Base-by-base conservation (phyloP, 2,113 vertebrate genomes). In the Podocnemis expansa region DNA sequence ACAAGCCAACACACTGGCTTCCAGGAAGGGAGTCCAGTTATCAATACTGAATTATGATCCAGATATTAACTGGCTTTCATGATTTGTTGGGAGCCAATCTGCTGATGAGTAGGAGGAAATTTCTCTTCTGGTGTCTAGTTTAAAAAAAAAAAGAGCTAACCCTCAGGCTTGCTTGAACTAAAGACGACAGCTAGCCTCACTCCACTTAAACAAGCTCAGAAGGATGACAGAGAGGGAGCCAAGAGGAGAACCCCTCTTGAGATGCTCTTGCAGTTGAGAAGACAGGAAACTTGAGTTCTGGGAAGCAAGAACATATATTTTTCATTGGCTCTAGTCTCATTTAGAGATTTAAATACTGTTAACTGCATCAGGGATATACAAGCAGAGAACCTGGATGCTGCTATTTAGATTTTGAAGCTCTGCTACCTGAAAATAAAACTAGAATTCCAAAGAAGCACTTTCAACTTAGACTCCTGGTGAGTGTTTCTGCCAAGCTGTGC, bases 401-500 rank as follows among this genome's bases (percentile, higher is more conserved):
- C 45, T 60, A 80, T 10, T 38, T 93, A 70, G 63, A 22, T 91
- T 92, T 87, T 85, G n/a, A 34, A 93, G 13, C 25, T 13, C 91
- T 56, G 29, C 1, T 79, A 73, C 25, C 17, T 51, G 31, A 47
- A 96, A 94, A 89, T 67, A 94, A 60, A 84, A 55, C 41, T 78
- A 82, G 80, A 95, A 87, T 82, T 12, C 38, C 82, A 93, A 38
- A 24, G 73, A 4, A 2, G n/a, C 89, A 63, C 84, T 90, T 91
- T 90, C 84, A 90, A 31, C 41, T 58, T 89, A 56, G 38, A 87
- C n/a, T 94, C 49, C n/a, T 1, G 1, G 52, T 91, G 84, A 96
- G 92, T 85, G 75, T 56, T 76, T 80, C 90, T 85, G 78, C 88
- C 84, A 93, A 90, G 49, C 58, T 90, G 63, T 45, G 91, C 84